phyloP scores from a whole-genome alignment of 2,888 invertebrate genomes.

The Poecilus cupreus region DNA sequence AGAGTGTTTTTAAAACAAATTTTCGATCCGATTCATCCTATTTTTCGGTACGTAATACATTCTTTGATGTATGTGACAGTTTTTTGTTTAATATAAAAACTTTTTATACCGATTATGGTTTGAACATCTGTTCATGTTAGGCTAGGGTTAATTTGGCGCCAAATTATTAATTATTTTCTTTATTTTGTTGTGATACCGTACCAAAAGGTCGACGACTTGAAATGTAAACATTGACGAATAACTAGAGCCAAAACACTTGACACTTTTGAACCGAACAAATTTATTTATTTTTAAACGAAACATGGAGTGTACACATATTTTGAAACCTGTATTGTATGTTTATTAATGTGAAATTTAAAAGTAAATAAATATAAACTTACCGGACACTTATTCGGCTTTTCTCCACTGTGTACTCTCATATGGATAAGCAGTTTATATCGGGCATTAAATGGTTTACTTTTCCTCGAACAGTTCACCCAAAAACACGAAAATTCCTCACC shows the following conservation, averaged over 20 bases:
- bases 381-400: slow-evolving; percentile 98
- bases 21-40: no score
- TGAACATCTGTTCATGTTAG: neutral
- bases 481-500: slow-evolving; percentile 94
- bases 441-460: slow-evolving; percentile 95
- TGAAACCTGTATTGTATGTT: neutral
- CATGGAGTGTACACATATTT: neutral
- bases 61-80: no score
- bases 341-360: neutral
- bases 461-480: slow-evolving; percentile 94
- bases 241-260: slow-evolving; percentile 3
- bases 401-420: slow-evolving; percentile 98
- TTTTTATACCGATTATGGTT: neutral
- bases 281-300: slow-evolving; percentile 30
- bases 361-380: slow-evolving; percentile 79
- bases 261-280: neutral
- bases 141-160: neutral
- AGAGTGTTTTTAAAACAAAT: no score
- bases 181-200: neutral
- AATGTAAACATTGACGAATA: neutral
- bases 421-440: slow-evolving; percentile 97
- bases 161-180: slow-evolving; percentile 14
- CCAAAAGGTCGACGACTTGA: neutral
- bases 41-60: no score
- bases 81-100: neutral